Conservation (phyloP, 2,113 vertebrate species). For the Apeltes quadracus region DNA sequence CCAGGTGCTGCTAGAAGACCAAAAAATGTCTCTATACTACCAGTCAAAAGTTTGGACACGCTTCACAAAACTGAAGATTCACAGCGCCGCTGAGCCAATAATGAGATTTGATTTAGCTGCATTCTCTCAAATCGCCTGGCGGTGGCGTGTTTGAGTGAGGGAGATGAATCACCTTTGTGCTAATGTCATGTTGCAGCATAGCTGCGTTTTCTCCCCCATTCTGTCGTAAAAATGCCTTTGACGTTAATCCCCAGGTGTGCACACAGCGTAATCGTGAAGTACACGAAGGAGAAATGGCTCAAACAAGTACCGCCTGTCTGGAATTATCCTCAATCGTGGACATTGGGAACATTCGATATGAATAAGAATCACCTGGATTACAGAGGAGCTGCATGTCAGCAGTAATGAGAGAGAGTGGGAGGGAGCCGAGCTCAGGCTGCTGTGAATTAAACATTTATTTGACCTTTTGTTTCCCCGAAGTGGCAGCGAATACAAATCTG, state of each 20-base stretch:
- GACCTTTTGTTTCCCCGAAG: constrained; percentile 40
- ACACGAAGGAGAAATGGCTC: not conserved
- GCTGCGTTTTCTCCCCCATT: not conserved
- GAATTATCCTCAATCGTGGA: too few relatives aligned
- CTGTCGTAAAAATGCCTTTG: not conserved
- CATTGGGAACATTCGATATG: constrained; percentile 10
- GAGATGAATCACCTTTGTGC: constrained; percentile 42
- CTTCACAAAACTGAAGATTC: too few relatives aligned
- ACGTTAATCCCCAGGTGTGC: constrained; percentile 4
- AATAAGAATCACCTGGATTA: constrained; percentile 35
- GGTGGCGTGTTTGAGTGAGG: too few relatives aligned
- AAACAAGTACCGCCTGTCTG: too few relatives aligned
- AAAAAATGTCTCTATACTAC: not conserved
- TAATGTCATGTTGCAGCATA: not conserved
- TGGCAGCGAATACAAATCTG: constrained; percentile 23
- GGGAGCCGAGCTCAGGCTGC: constrained; percentile 22
- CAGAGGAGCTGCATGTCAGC: constrained; percentile 21
- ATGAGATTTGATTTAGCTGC: too few relatives aligned
- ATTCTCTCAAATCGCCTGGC: too few relatives aligned
- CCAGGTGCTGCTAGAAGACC: not conserved
- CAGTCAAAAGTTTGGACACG: too few relatives aligned
- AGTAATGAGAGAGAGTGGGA: constrained; percentile 17
- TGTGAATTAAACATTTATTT: constrained; percentile 68
- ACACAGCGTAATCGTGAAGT: not conserved
- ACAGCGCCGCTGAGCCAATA: too few relatives aligned